Conservation (phyloP, 1,140 invertebrate species). For the Achatina immaculata region DNA sequence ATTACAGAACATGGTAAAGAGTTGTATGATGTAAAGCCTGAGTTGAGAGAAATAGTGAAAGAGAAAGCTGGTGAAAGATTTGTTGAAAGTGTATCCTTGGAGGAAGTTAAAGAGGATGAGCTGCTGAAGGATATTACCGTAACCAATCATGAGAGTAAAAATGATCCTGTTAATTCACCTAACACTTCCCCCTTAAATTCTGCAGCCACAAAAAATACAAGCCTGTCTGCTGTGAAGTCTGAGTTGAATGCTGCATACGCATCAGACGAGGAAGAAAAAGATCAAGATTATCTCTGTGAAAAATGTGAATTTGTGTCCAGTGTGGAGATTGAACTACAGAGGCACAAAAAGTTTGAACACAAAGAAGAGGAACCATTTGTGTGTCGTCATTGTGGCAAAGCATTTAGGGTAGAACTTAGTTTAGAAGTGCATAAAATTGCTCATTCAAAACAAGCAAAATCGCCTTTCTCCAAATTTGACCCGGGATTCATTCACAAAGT, state of each 20-base stretch:
- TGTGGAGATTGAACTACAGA: constrained; percentile 11
- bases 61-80: not conserved
- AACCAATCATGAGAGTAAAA: not conserved
- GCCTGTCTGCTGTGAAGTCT: not conserved
- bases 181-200: not conserved
- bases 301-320: constrained; percentile 18
- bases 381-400: constrained; percentile 18
- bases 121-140: not conserved
- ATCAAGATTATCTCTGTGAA: constrained; percentile 6
- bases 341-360: constrained; percentile 26
- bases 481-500: constrained; percentile 20
- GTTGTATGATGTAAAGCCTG: not conserved
- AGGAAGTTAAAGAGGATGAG: constrained; percentile 12
- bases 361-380: constrained; percentile 17
- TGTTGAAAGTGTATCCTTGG: not conserved
- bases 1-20: not conserved
- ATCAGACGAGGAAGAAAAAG: constrained; percentile 4
- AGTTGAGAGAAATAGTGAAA: not conserved
- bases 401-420: constrained; percentile 18
- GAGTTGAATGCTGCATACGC: not conserved
- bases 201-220: not conserved
- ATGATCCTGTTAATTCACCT: not conserved
- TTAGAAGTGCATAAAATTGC: constrained; percentile 19
- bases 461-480: not conserved
- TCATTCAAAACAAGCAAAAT: not conserved